Percentiles rank a stretch among this genome's conserved stretches.
Evolutionary conservation across 1,140 invertebrate species (phyloP).

Genomic region (Pristionchus pacificus): DNA sequence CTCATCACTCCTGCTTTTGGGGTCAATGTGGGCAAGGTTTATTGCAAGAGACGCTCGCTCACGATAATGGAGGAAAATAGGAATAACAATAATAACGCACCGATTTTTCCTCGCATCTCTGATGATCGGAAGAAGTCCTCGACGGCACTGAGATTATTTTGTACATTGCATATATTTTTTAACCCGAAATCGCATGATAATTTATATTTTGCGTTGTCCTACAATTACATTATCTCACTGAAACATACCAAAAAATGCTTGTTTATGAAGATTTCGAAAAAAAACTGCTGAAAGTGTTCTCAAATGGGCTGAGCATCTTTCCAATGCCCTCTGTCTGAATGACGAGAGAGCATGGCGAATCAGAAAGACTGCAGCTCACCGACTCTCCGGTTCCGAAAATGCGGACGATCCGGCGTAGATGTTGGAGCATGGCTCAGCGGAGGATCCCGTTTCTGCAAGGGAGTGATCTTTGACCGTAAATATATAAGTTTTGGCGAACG

Average conservation of each 20-base stretch:
- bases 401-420: conserved; percentile 49
- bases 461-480: conserved; percentile 1
- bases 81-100: too few relatives aligned
- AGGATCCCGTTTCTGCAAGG: conserved; percentile 49
- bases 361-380: conserved; percentile 18
- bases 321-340: too few relatives aligned
- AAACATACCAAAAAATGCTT: too few relatives aligned
- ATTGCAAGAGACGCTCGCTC: too few relatives aligned
- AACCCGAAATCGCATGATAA: background rate
- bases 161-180: too few relatives aligned
- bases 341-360: too few relatives aligned
- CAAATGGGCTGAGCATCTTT: too few relatives aligned
- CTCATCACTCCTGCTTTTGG: too few relatives aligned
- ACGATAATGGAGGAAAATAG: too few relatives aligned
- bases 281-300: too few relatives aligned
- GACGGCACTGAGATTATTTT: conserved; percentile 37
- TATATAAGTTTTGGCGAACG: background rate
- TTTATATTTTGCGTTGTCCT: background rate
- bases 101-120: conserved; percentile 37
- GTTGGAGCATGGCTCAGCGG: conserved; percentile 54
- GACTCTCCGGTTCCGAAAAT: conserved; percentile 55
- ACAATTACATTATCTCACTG: background rate
- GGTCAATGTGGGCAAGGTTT: too few relatives aligned
- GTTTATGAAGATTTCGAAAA: too few relatives aligned
- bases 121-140: conserved; percentile 36